Base-by-base conservation (phyloP, 1,140 invertebrate genomes). In the Meloidogyne chitwoodi region DNA sequence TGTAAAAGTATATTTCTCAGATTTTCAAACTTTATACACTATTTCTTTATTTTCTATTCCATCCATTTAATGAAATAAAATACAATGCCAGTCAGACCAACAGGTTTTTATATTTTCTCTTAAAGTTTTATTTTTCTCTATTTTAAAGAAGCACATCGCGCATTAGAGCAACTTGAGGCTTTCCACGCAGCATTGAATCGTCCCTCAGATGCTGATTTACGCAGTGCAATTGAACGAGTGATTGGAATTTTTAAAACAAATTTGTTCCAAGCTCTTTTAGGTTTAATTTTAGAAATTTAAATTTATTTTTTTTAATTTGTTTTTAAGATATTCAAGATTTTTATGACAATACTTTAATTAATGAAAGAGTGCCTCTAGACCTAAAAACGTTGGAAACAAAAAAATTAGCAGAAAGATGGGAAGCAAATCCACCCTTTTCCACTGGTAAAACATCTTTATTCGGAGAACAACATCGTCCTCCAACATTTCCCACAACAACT, bases 181-280 rank as follows among this genome's bases (percentile, higher is more conserved):
- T 82, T 84, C 66, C 81, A 82, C 34, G 74, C 81, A 19, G 67
- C 74, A 41, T 70, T 82, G 11, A 71, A 24, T 29, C 74, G 75
- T 29, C 78, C 82, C 34, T 74, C 64, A 10, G 81, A 82, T 72
- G 31, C 73, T 31, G 82, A 84, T 66, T 71, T 82, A 19, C 67
- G 66, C 31, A 67, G 48, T 29, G 74, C 68, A 27, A 82, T 82
- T 56, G 81, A 82, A 70, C 79, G 83, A 63, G 75, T 82, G 26
- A 82, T 82, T 41, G 74, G 82, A 44, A 74, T 75, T 66, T 82
- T 82, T 71, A 82, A 82, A 38, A 61, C 79, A 8, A 82, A 84
- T 31, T 44, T 82, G 19, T 82, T 82, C 62, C 83, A 82, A 70
- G 83, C 81, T 29, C 70, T 82, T 19, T 83, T 78, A 38, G 81